Base-by-base conservation (phyloP, 2,888 invertebrate genomes). In the Catocala nupta region DNA sequence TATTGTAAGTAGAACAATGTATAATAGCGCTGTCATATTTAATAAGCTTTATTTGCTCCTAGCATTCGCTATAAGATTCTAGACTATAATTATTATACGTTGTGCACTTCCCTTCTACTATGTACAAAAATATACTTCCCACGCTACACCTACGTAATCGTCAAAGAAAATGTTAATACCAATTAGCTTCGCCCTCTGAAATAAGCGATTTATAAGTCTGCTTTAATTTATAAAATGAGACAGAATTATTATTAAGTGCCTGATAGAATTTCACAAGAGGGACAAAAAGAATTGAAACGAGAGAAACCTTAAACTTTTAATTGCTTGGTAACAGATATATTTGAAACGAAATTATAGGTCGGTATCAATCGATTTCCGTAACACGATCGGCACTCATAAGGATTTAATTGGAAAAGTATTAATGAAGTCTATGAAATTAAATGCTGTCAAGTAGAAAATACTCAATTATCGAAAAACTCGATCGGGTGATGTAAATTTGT, bases 381-480 rank as follows among this genome's bases (percentile, higher is more conserved):
- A 61, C 25, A 42, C 11, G 58, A 63, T 55, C 48, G 51, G 36
- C 12, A 55, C 61, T 65, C 42, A 43, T 55, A 61, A 51, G 59
- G 58, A 12, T 68, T 69, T 65, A 59, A 72, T 63, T 63, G 50
- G 34, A 45, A 68, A 72, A 63, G 49, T 57, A 59, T 51, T 43
- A 59, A 59, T 47, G 50, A 63, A 62, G 42, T 25, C 45, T 5
- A n/a, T 44, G 49, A 57, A 60, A 52, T 47, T 49, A 59, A 58
- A 44, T 9, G 5, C 8, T 43, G 6, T 13, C 8, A 9, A 43
- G 8, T 12, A 25, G 25, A 54, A 56, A 1, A 44, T 3, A 42
- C 16, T 58, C 10, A 51, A 58, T 58, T 13, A 50, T 10, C 5
- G 48, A 25, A 50, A 50, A n/a, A 50, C 25, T 25, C 25, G 48